Evolutionary conservation across 1,140 invertebrate species (phyloP), one percentile per base, ranked within the genome.

Genomic region (Maconellicoccus hirsutus): DNA sequence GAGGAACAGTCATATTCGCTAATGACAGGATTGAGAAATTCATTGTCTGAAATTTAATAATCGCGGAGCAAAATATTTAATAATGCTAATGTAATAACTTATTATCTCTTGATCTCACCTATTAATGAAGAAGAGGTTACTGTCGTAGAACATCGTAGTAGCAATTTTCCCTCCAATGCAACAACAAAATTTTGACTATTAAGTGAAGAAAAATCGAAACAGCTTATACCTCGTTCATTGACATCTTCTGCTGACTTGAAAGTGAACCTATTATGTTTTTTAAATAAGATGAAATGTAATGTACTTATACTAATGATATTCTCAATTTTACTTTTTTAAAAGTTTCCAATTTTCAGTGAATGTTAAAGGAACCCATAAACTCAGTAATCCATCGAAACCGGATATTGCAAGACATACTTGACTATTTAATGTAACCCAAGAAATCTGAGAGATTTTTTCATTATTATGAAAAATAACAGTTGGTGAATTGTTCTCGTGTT

Each of bases 101-200:
- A 52, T 52, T 52, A 8, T 52, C 2, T 8, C 42, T 8, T 8
- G 6, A 52, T 16, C n/a, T 19, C 16, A 52, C 42, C 42, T 14
- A 52, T 52, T 16, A 52, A 52, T 16, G 42, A 52, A 52, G 42
- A 52, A 4, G 42, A 52, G 3, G 42, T 52, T 8, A 52, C 42
- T 23, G 21, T 22, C 2, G 25, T 66, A 14, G 61, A 66, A 26
- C 61, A 66, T 16, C 61, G 2, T 23, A 66, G 10, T 22, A 66
- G 25, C 16, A 66, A 66, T 25, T 26, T 26, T 14, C 61, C 21
- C 8, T 66, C 21, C 19, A 66, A 66, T 6, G 61, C 61, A 8
- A 66, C 61, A 8, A 66, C 16, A 66, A 66, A 66, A 23, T 66
- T 66, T 26, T 66, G 21, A 23, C 22, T 25, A 25, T 66, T 66